Evolutionary conservation across 2,888 invertebrate species (phyloP).

Genomic region (Therioaphis trifolii): DNA sequence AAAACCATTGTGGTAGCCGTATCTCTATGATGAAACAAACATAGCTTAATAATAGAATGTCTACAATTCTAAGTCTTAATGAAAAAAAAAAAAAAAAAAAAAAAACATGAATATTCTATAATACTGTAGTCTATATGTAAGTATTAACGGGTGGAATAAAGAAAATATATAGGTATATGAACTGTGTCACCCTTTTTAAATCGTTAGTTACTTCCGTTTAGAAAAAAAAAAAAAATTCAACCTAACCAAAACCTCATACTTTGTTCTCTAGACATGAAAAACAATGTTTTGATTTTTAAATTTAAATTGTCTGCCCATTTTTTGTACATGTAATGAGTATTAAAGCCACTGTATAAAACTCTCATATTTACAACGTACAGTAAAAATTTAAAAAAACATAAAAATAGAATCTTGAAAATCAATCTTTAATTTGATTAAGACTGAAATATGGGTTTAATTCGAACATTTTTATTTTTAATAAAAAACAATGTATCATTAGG

Average conservation of each 20-base stretch:
- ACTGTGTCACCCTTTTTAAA: not conserved
- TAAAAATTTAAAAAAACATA: conserved; percentile 1
- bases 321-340: not conserved
- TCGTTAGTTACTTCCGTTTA: not conserved
- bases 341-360: not conserved
- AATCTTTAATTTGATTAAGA: not conserved
- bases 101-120: not conserved
- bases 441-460: not conserved
- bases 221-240: not conserved
- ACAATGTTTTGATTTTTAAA: not conserved
- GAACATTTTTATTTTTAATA: conserved; percentile 18
- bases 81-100: not conserved
- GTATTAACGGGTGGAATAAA: not conserved
- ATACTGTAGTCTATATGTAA: not conserved
- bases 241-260: not conserved
- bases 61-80: not conserved
- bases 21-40: not conserved
- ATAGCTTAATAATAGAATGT: not conserved
- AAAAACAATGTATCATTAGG: conserved; percentile 22
- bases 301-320: not conserved
- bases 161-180: not conserved
- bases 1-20: not conserved
- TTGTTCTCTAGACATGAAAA: not conserved
- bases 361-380: not conserved
- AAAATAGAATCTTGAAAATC: not conserved